Base-by-base conservation (phyloP, 2,888 invertebrate species). In the Diplazon laetatorius region DNA sequence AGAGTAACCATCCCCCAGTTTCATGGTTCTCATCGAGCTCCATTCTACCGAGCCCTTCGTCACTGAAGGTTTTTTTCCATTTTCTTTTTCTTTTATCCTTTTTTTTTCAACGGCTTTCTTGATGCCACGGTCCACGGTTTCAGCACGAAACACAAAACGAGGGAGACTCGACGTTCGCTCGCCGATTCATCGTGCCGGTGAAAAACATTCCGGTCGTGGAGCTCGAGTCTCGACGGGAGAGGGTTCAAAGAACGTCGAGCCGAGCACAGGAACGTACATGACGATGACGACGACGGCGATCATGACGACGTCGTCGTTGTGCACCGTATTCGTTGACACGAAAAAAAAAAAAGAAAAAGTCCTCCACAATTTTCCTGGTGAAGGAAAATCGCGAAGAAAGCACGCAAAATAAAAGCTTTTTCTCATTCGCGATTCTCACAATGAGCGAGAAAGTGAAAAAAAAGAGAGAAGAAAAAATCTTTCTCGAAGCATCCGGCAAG, bases 151-250 rank as follows among this genome's bases (percentile, higher is more conserved):
- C 42, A 69, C 63, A 73, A 77, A 73, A 70, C 57, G 59, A 63
- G 22, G 20, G 65, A 10, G 39, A n/a, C 10, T 25, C n/a, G 57
- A 63, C 57, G 68, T 69, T 63, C 63, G 50, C 14, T 63, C n/a
- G n/a, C n/a, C 73, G 57, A 77, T 73, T 77, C 63, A 77, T 77
- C 57, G 22, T 50, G 63, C 50, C 63, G 63, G 68, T 73, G 63
- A 48, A 57, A 68, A 30, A 6, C 2, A 30, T n/a, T n/a, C n/a
- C n/a, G 71, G 44, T 59, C 4, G n/a, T 65, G 59, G 4, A 30
- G 60, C 62, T 66, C 55, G 60, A 55, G 44, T 52, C 52, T 39
- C 42, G 10, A 52, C 48, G 52, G 52, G 25, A 30, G 30, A 20
- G 39, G 77, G 72, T 77, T 77, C 77, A 72, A 68, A 77, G 62